Conservation (phyloP, 2,797 vertebrate genomes). For the Rhabdophis nuchalis region DNA sequence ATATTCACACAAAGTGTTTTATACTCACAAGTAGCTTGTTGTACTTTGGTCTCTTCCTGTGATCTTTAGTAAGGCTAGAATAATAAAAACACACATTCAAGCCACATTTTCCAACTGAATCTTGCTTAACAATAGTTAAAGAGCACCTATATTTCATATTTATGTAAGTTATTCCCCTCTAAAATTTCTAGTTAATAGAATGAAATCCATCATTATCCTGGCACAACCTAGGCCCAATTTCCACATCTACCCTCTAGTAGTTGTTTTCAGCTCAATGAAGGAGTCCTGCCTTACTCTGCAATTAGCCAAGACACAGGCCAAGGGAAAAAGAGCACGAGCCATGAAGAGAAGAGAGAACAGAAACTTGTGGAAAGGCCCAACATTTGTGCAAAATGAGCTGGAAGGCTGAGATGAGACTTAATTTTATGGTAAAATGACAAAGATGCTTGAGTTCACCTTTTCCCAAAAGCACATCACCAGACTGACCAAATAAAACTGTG, state of each 20-base stretch:
- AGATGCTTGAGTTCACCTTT: neutral
- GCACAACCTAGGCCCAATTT: neutral
- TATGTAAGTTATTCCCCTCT: neutral
- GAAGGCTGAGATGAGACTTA: neutral
- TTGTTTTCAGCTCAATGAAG: neutral
- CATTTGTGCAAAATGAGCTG: neutral
- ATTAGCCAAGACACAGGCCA: neutral
- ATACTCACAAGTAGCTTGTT: constrained; percentile 89
- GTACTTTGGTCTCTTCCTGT: constrained; percentile 99
- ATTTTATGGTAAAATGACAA: neutral
- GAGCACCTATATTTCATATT: neutral
- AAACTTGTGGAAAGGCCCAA: neutral
- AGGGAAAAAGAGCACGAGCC: neutral
- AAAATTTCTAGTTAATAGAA: neutral
- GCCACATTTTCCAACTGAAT: neutral
- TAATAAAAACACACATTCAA: constrained; percentile 6
- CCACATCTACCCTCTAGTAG: neutral
- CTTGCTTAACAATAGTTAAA: neutral
- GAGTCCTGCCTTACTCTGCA: neutral
- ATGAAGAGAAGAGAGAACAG: neutral
- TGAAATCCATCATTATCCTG: neutral
- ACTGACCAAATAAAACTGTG: neutral
- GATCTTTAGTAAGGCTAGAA: constrained; percentile 95
- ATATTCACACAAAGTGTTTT: neutral
- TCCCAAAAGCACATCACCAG: neutral